A percentile compares a stretch with the other conserved stretches of the same genome.
Conservation (phyloP, 2,888 invertebrate species). For the Zelleria hepariella region DNA sequence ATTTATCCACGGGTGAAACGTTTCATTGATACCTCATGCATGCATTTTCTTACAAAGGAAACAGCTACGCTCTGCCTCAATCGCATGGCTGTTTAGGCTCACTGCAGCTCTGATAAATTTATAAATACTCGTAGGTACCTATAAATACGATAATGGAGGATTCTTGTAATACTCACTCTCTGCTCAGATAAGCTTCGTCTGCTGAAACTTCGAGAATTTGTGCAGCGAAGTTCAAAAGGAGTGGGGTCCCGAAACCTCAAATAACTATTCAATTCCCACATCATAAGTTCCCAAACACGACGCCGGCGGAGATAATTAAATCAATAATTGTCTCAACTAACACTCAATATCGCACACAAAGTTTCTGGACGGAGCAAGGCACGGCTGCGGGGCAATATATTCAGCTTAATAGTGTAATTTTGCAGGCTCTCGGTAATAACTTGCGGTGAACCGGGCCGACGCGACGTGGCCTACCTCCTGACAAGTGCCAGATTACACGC, state of each 20-base stretch:
- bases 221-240: neutral
- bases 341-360: slow-evolving; percentile 1
- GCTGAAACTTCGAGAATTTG: no score
- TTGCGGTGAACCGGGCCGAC: slow-evolving; percentile 36
- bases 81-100: neutral
- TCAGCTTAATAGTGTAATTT: slow-evolving; percentile 47
- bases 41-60: neutral
- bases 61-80: neutral
- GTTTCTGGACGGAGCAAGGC: neutral
- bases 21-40: neutral
- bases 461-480: slow-evolving; percentile 25
- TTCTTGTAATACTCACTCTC: no score
- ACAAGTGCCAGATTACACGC: slow-evolving; percentile 33
- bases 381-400: slow-evolving; percentile 31
- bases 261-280: neutral
- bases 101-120: no score
- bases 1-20: neutral
- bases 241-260: neutral
- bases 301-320: neutral
- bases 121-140: no score
- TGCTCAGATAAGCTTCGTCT: no score
- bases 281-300: neutral
- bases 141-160: no score
- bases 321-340: slow-evolving; percentile 1
- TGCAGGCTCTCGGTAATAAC: slow-evolving; percentile 42